These are phyloP conservation scores for Petrocephalus zakoni DNA, from an alignment of 2,113 vertebrate species.

Conservation along the genomic window DNA sequence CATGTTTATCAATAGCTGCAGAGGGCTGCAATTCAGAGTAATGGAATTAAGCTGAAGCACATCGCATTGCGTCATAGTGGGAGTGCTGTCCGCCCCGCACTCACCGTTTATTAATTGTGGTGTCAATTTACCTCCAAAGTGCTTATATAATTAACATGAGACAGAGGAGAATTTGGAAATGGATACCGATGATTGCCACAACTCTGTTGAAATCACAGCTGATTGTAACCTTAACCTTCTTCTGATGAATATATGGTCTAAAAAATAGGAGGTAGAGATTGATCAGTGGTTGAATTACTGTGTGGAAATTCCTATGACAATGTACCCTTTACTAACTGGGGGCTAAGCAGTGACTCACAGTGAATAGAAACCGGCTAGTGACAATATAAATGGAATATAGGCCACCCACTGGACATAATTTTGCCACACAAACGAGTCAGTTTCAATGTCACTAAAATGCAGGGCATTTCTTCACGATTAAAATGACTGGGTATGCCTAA, in stretches of 20 bases:
- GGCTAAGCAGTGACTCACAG: neutral
- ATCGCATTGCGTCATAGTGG: conserved; percentile 1
- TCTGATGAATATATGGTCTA: neutral
- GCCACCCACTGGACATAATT: neutral
- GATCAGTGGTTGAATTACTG: neutral
- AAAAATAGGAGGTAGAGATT: neutral
- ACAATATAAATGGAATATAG: neutral
- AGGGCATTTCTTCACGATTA: neutral
- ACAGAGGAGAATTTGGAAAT: neutral
- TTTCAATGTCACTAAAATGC: neutral
- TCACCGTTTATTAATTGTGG: conserved; percentile 11
- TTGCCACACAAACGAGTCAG: neutral
- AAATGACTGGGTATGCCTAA: neutral
- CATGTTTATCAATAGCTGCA: neutral
- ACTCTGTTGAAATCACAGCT: neutral
- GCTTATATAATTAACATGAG: conserved; percentile 8
- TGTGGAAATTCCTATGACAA: conserved; percentile 2
- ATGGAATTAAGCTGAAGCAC: conserved; percentile 4
- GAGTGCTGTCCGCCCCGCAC: neutral
- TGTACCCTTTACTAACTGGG: neutral
- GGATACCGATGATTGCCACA: neutral
- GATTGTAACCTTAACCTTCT: neutral
- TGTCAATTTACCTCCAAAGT: neutral
- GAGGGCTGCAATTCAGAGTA: neutral
- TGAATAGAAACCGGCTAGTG: neutral